Percentiles rank a stretch among this genome's conserved stretches.
These are phyloP conservation scores for Eubasilissa regina DNA, from an alignment of 1,140 invertebrate species.

Conservation along the genomic window DNA sequence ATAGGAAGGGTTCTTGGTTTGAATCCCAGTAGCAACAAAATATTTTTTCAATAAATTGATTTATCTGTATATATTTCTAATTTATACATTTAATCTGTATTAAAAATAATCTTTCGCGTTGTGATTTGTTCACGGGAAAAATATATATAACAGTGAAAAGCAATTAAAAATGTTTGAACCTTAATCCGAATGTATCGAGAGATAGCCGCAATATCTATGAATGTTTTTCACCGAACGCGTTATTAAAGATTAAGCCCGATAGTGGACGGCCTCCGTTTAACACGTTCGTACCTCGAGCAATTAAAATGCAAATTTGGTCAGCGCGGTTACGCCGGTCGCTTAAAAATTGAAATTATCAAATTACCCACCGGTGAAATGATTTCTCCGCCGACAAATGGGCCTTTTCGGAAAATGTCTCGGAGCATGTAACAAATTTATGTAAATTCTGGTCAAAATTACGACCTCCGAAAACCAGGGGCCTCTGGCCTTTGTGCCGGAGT, in stretches of 20 bases:
- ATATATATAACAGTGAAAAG: neutral
- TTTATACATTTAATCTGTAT: too few relatives aligned
- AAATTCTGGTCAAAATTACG: constrained; percentile 25
- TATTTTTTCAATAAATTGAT: too few relatives aligned
- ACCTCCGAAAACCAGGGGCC: constrained; percentile 3
- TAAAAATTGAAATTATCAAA: constrained; percentile 36
- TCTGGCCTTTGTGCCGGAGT: neutral
- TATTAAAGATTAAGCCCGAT: constrained; percentile 28
- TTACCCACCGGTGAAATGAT: constrained; percentile 20
- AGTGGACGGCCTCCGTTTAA: constrained; percentile 3
- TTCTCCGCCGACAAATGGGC: constrained; percentile 23
- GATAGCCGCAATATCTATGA: constrained; percentile 15
- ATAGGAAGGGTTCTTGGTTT: too few relatives aligned
- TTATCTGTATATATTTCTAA: too few relatives aligned
- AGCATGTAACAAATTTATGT: constrained; percentile 33
- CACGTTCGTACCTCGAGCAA: constrained; percentile 26
- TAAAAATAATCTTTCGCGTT: too few relatives aligned
- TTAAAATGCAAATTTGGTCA: constrained; percentile 31
- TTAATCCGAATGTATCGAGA: constrained; percentile 12
- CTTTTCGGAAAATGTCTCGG: constrained; percentile 32
- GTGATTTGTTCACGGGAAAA: too few relatives aligned
- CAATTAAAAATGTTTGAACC: constrained; percentile 18
- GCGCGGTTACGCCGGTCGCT: constrained; percentile 13
- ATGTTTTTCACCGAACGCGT: constrained; percentile 20
- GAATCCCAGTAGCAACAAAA: too few relatives aligned